Base-by-base conservation (phyloP, 2,888 invertebrate genomes). In the Diarsia rubi region DNA sequence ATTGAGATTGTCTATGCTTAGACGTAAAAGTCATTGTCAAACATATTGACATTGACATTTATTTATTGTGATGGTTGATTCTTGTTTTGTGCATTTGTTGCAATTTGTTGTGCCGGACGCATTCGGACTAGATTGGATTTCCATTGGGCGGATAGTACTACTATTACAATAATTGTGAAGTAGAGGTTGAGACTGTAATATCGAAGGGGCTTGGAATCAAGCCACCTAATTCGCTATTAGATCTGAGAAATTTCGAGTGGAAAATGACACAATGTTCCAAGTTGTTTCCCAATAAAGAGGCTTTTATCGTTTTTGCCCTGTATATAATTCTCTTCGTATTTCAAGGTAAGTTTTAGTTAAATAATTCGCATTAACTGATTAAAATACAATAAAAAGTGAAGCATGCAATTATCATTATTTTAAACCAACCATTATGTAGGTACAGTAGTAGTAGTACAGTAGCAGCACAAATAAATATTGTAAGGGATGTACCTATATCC, bases 291-390 rank as follows among this genome's bases (percentile, higher is more conserved):
- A 98, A 98, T 78, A 98, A 97, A 95, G 97, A 98, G 90, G 98
- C 98, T 90, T 97, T 98, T 89, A 93, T 98, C 67, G 98, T 98
- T 89, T 99, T 99, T 92, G 93, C 98, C 65, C 95, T 98, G 44
- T 99, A 99, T 90, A 99, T 99, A 96, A 97, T 98, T 83, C 97
- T 99, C 72, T 99, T 99, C 94, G 98, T 99, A 70, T 98, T 98
- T 92, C 99, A 99, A 98, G 99, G 99, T 99, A 97, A 93, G 94
- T 89, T 65, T 57, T 44, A 11, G 4, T 76, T 54, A 14, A 57
- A 16, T 57, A 57, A 66, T 42, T 63, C 3, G 12, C 14, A 63
- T 31, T 47, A 54, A 2, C n/a, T 21, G 42, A 42, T 27, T n/a
- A 42, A 57, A 24, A 4, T 31, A 2, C 11, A 14, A 21, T 57